A percentile compares a stretch with the other conserved stretches of the same genome.
Evolutionary conservation across 2,888 invertebrate species (phyloP).

Genomic region (Fabriciana adippe): DNA sequence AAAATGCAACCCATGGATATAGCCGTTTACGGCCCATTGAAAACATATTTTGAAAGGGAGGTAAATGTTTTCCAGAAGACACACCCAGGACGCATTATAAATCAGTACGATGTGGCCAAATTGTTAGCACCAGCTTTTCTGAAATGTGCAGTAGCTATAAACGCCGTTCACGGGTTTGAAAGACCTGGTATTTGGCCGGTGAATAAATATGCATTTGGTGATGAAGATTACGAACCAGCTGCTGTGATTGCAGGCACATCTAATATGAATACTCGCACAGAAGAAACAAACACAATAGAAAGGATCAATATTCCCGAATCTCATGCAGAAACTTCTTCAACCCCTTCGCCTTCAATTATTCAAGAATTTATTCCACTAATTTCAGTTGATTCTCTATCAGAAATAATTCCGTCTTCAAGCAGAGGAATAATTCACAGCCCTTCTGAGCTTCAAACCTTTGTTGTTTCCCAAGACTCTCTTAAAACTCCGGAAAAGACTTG

Average conservation of each 20-base stretch:
- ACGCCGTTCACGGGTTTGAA: constrained; percentile 43
- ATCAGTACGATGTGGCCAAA: constrained; percentile 36
- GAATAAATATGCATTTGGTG: constrained; percentile 45
- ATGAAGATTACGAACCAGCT: constrained; percentile 44
- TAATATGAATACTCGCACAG: constrained; percentile 37
- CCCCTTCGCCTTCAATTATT: constrained; percentile 29
- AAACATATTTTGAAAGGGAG: constrained; percentile 46
- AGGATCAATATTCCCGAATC: constrained; percentile 36
- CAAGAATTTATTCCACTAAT: constrained; percentile 27
- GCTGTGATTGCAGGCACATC: constrained; percentile 37
- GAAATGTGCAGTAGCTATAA: constrained; percentile 42
- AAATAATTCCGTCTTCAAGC: constrained; percentile 33
- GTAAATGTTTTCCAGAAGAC: constrained; percentile 42
- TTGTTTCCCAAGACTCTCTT: too few relatives aligned
- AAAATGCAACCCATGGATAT: constrained; percentile 48
- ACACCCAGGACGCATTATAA: constrained; percentile 45
- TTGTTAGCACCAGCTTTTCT: constrained; percentile 43
- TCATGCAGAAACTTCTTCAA: constrained; percentile 37
- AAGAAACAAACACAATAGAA: constrained; percentile 32
- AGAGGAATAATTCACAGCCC: too few relatives aligned
- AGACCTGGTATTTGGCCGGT: constrained; percentile 46
- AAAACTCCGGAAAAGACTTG: constrained; percentile 34
- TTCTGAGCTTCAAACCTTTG: constrained; percentile 24
- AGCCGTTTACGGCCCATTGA: constrained; percentile 48
- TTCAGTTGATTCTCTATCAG: constrained; percentile 34